Evolutionary conservation across 2,113 vertebrate genomes (phyloP).

Genomic region (Accipiter virgatus): DNA sequence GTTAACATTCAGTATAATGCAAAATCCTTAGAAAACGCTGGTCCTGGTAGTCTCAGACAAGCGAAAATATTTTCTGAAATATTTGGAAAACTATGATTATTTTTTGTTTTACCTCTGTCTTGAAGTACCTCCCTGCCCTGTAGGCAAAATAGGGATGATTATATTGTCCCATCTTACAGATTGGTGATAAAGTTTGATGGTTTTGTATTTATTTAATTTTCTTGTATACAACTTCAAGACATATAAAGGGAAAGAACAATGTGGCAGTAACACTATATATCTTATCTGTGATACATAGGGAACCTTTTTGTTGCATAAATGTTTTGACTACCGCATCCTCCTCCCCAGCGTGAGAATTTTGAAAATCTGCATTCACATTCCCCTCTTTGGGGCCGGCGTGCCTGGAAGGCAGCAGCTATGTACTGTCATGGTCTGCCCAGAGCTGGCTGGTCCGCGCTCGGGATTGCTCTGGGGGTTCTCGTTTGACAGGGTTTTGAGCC

Average conservation of each 20-base stretch:
- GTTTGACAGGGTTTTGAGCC: neutral
- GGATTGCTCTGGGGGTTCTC: neutral
- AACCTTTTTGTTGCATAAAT: neutral
- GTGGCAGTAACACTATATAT: neutral
- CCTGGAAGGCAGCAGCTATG: neutral
- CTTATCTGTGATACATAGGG: neutral
- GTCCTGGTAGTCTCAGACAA: neutral
- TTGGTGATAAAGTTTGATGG: neutral
- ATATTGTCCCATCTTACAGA: neutral
- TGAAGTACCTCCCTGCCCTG: neutral
- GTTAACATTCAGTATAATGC: too few relatives aligned
- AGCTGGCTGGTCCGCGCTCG: neutral
- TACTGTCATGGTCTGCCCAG: neutral
- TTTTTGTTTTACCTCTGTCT: neutral
- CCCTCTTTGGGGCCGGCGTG: too few relatives aligned
- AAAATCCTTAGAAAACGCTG: neutral
- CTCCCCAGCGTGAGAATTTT: neutral
- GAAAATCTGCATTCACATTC: too few relatives aligned
- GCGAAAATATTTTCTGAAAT: neutral
- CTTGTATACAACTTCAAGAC: neutral
- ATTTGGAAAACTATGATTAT: neutral
- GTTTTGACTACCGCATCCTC: accelerated
- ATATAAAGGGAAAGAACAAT: neutral
- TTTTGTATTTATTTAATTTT: neutral
- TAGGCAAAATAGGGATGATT: neutral